Base-by-base conservation (phyloP, 2,797 vertebrate species). In the Myotis pilosus region DNA sequence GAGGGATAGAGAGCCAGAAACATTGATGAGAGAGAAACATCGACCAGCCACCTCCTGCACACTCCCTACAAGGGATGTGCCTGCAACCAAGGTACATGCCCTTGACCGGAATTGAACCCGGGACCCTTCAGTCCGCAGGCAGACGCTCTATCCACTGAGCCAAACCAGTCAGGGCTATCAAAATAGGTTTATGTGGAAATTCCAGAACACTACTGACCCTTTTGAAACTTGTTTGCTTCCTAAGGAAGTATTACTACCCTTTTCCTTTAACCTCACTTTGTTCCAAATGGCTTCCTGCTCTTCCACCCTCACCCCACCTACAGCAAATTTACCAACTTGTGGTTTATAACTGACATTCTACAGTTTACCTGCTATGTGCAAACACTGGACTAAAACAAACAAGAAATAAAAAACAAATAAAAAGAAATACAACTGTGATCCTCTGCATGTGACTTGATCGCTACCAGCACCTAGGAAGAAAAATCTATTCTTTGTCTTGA, bases 191-290 rank as follows among this genome's bases (percentile, higher is more conserved):
- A 33, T 47, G 38, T 80, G 47, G 44, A 86, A 69, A 81, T 74
- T 51, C 51, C 66, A 80, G 38, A 25, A 4, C 38, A 75, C 51
- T 15, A 38, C 49, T 60, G 9, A 71, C 22, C 23, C 36, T 76
- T 91, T 82, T 57, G 33, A 13, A 71, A 86, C 3, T 25, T 71
- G 23, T 64, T 55, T 69, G 19, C 22, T n/a, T 91, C 22, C 68
- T 47, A 83, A 44, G 30, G 6, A 86, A 84, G 8, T 41, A 33
- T 25, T 68, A 30, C 20, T 57, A 9, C 28, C 25, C 51, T 66
- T 62, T 88, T 41, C 30, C n/a, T 90, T 79, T 66, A 76, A 72
- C 16, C 28, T 94, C 57, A 72, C 33, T 96, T 90, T 89, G 22
- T 30, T 91, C 30, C 20, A 60, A 47, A 44, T 72, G 25, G 4